Conservation (phyloP, 64 coral and sea anemone species). For the Pocillopora verrucosa region DNA sequence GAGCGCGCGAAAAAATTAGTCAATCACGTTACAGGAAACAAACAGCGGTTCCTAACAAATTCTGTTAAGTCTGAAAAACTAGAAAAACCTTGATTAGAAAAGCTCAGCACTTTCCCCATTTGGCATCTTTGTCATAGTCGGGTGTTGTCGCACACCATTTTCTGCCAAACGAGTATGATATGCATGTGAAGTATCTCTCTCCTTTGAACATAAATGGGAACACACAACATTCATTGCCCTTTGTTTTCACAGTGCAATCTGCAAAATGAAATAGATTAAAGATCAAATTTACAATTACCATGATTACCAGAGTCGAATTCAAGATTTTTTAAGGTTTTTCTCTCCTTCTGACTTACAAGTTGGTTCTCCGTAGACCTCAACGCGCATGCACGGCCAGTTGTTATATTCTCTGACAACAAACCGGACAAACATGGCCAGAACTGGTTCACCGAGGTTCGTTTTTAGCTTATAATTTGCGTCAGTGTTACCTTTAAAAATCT, state of each 20-base stretch:
- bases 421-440: conserved; percentile 47
- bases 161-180: conserved; percentile 3
- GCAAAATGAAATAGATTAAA: neutral
- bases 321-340: neutral
- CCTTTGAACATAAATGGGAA: conserved; percentile 62
- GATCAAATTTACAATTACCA: neutral
- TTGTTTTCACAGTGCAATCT: conserved; percentile 45
- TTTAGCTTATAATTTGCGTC: conserved; percentile 23
- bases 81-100: neutral
- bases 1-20: too few relatives aligned
- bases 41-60: too few relatives aligned
- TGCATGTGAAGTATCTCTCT: conserved; percentile 24
- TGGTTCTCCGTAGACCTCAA: conserved; percentile 58
- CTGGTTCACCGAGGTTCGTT: conserved; percentile 10
- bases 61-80: too few relatives aligned
- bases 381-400: conserved; percentile 57
- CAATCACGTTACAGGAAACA: too few relatives aligned
- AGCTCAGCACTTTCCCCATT: conserved; percentile 42
- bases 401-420: conserved; percentile 43
- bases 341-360: conserved; percentile 4
- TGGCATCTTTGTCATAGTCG: conserved; percentile 48
- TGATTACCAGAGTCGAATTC: too few relatives aligned
- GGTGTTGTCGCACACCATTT: conserved; percentile 50
- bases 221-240: conserved; percentile 38
- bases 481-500: conserved; percentile 55